A percentile compares a stretch with the other conserved stretches of the same genome.
Evolutionary conservation across 2,113 vertebrate species (phyloP).

Genomic region (Zonotrichia leucophrys): DNA sequence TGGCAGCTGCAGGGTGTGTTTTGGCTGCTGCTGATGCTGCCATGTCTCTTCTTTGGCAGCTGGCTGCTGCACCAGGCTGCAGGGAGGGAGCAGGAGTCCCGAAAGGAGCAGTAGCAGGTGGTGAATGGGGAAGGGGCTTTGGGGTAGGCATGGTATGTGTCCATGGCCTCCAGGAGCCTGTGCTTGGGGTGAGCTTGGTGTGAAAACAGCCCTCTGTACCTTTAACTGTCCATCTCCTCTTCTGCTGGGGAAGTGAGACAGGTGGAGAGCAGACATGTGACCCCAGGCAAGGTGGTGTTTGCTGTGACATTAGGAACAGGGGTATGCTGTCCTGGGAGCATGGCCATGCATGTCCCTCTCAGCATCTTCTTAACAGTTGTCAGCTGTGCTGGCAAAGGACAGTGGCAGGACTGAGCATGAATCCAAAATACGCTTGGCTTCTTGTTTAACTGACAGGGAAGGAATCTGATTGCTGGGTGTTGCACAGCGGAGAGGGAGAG

Average conservation of each 20-base stretch:
- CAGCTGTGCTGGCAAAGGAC: not conserved
- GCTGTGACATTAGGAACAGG: not conserved
- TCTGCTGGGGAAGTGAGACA: not conserved
- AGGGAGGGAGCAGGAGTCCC: fast-evolving
- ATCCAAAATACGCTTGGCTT: not conserved
- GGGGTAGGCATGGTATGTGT: too few relatives aligned
- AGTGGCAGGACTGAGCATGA: fast-evolving
- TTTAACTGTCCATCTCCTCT: not conserved
- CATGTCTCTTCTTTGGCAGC: not conserved
- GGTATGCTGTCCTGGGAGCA: not conserved
- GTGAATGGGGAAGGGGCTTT: not conserved
- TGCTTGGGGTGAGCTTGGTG: not conserved
- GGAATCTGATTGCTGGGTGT: not conserved
- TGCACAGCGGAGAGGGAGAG: not conserved
- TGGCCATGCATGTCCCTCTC: not conserved
- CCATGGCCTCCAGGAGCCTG: not conserved
- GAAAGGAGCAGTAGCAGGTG: not conserved
- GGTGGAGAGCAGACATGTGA: not conserved
- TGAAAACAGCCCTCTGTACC: not conserved
- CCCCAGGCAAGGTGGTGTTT: fast-evolving
- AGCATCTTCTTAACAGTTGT: not conserved
- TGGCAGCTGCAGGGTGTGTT: not conserved
- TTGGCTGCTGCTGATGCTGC: not conserved
- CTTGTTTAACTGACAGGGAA: not conserved
- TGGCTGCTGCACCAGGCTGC: not conserved